Evolutionary conservation across 2,888 invertebrate genomes (phyloP).

Genomic region (Leptinotarsa juncta): DNA sequence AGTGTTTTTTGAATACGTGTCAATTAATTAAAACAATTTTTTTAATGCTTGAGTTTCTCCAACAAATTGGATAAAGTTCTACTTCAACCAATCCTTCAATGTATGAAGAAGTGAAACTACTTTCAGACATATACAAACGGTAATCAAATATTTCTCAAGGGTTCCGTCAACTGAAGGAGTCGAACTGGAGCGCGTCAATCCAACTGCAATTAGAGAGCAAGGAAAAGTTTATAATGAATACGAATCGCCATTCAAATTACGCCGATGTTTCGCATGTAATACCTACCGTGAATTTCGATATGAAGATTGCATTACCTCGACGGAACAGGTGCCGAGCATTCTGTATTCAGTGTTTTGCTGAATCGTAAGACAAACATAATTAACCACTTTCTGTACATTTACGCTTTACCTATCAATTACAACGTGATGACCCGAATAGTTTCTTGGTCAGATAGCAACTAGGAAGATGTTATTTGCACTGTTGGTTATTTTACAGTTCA

Average conservation of each 20-base stretch:
- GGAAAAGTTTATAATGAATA: conserved; percentile 12
- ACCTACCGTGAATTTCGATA: conserved; percentile 1
- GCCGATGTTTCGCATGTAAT: background rate
- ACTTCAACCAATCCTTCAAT: background rate
- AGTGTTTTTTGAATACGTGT: no score
- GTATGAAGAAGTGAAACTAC: background rate
- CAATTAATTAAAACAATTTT: no score
- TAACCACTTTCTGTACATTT: background rate
- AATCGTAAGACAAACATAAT: background rate
- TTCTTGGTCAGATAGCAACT: background rate
- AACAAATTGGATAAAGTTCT: background rate
- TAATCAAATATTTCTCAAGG: background rate
- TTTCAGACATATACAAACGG: background rate
- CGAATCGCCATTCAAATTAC: conserved; percentile 12
- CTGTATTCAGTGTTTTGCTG: conserved; percentile 7
- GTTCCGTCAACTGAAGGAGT: conserved; percentile 3
- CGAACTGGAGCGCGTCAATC: conserved; percentile 10
- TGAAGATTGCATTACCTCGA: conserved; percentile 9
- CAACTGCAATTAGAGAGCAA: conserved; percentile 6
- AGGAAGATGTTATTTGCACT: background rate
- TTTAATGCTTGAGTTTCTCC: no score
- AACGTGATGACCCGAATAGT: background rate
- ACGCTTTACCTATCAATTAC: background rate
- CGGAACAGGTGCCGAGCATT: background rate
- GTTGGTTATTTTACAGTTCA: background rate